Percentiles rank a stretch among this genome's conserved stretches.
Evolutionary conservation across 64 coral and sea anemone species (phyloP).

Genomic region (Stylophora pistillata): DNA sequence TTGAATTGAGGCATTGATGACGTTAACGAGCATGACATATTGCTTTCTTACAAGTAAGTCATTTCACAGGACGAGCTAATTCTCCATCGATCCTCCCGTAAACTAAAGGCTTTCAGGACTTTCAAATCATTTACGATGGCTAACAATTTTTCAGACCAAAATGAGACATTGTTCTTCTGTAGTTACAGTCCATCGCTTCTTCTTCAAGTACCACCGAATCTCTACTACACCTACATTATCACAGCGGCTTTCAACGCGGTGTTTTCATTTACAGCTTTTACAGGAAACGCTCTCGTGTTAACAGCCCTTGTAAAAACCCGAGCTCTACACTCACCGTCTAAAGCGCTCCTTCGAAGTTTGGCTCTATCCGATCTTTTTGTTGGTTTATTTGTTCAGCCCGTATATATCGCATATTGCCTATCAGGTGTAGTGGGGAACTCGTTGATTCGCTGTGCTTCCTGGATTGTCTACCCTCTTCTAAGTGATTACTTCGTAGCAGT

Average conservation of each 20-base stretch:
- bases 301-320: constrained; percentile 30
- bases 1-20: no score
- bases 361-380: constrained; percentile 35
- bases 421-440: not conserved
- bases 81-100: no score
- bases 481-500: constrained; percentile 31
- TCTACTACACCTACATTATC: constrained; percentile 36
- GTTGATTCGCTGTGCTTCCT: constrained; percentile 11
- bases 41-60: no score
- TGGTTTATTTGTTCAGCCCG: constrained; percentile 23
- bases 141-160: constrained; percentile 8
- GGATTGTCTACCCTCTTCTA: constrained; percentile 18
- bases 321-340: constrained; percentile 21
- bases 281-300: constrained; percentile 13
- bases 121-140: not conserved
- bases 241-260: constrained; percentile 10
- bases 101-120: no score
- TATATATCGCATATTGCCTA: constrained; percentile 33
- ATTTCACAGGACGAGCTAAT: no score
- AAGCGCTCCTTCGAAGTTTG: constrained; percentile 24
- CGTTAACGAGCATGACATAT: not conserved
- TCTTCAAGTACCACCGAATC: constrained; percentile 9
- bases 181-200: constrained; percentile 10
- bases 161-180: not conserved
- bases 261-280: constrained; percentile 1